Evolutionary conservation across 2,888 invertebrate species (phyloP).

Genomic region (Rhamphomyia laevipes): DNA sequence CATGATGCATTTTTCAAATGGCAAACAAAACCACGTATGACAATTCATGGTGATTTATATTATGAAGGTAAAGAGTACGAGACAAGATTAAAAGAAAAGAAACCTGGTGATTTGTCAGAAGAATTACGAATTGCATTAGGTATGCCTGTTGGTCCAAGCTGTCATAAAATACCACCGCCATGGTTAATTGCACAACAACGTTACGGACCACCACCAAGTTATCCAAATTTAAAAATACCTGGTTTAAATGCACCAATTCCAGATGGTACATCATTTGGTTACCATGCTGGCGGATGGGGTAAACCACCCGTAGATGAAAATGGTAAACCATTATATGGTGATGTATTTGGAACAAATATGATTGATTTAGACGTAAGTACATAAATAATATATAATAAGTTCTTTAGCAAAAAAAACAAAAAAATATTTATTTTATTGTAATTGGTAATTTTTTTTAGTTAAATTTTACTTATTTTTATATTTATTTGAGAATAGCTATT

Average conservation of each 20-base stretch:
- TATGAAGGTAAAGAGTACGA: constrained; percentile 99
- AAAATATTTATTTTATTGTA: neutral
- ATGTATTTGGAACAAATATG: constrained; percentile 86
- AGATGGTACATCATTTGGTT: constrained; percentile 94
- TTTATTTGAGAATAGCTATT: too few species aligned
- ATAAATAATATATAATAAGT: neutral
- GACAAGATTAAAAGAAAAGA: constrained; percentile 93
- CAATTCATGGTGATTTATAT: constrained; percentile 96
- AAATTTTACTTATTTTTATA: neutral
- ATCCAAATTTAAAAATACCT: constrained; percentile 95
- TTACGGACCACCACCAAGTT: constrained; percentile 98
- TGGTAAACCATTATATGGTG: constrained; percentile 95
- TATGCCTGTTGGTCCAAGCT: constrained; percentile 95
- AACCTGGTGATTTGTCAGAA: constrained; percentile 94
- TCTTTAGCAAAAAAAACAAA: neutral
- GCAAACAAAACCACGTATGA: constrained; percentile 99
- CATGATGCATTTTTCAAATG: constrained; percentile 99
- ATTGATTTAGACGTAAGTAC: constrained; percentile 56
- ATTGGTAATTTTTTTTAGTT: neutral
- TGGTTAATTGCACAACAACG: constrained; percentile 61
- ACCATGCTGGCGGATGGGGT: constrained; percentile 99
- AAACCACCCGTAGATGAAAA: constrained; percentile 98
- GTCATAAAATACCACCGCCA: constrained; percentile 83
- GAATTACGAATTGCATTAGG: constrained; percentile 93
- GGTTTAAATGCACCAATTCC: constrained; percentile 98